Evolutionary conservation across 2,113 vertebrate species (phyloP), one percentile per base, ranked within the genome.

Genomic region (Anolis carolinensis): DNA sequence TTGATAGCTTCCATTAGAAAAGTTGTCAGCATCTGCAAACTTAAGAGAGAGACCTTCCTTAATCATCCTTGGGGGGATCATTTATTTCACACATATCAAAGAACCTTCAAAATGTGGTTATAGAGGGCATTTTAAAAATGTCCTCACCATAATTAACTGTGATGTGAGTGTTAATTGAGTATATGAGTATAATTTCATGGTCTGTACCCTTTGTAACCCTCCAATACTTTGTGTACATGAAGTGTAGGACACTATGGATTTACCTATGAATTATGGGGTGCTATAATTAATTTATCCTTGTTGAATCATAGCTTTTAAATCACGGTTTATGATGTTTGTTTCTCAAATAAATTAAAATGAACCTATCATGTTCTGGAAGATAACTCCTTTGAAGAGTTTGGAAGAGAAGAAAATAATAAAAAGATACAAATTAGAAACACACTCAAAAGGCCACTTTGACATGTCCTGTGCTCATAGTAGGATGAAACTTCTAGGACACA

Each of bases 111-210:
- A 86, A 79, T 80, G 88, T 86, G 74, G 80, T 32, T 83, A 74
- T 55, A 90, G 79, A 72, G 79, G 79, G 34, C 36, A 85, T 82
- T 82, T 75, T 52, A 79, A 82, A 88, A 90, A 77, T 82, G 59
- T 70, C 65, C n/a, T 80, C 21, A 73, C 62, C 78, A 71, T 89
- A 89, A 85, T 83, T 90, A 83, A 85, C 79, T 79, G n/a, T 85
- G 84, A 79, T 82, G 75, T 70, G 39, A 84, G 75, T 90, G 68
- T 73, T 85, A 90, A 90, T 90, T 90, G 84, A 85, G 83, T 85
- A 75, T 85, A 82, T 88, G 68, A 90, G 81, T 82, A 79, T 87
- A 90, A 85, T 90, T 90, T 90, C 86, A 85, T 90, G 86, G 79
- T 85, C 76, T 78, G 21, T 85, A 88, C 79, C 81, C 74, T 75